Conservation (phyloP, 2,113 vertebrate genomes). For the Machaerirhynchus nigripectus region DNA sequence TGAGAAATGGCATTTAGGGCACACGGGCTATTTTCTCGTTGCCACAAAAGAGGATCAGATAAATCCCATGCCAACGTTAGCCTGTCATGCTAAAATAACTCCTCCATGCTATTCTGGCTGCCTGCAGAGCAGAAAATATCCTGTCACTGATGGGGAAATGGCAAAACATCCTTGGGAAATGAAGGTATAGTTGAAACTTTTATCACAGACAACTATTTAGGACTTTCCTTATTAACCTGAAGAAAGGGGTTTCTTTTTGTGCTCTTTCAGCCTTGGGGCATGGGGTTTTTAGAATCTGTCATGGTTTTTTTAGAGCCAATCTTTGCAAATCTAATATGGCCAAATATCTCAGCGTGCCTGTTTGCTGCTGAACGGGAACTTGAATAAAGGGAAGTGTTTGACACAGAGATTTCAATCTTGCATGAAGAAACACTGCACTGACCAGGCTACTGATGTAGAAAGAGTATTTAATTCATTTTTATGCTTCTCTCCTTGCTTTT, state of each 20-base stretch:
- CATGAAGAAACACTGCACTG: neutral
- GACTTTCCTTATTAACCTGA: neutral
- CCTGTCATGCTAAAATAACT: neutral
- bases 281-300: neutral
- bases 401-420: neutral
- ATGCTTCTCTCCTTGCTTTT: neutral
- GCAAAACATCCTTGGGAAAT: neutral
- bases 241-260: neutral
- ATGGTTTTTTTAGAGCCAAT: neutral
- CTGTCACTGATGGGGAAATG: neutral
- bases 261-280: neutral
- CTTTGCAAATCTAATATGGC: neutral
- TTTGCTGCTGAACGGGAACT: neutral
- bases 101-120: neutral
- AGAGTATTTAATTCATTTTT: neutral
- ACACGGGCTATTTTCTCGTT: neutral
- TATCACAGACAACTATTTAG: neutral
- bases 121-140: neutral
- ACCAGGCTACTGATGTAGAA: neutral
- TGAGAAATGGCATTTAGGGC: constrained; percentile 4
- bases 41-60: constrained; percentile 34
- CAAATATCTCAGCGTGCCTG: neutral
- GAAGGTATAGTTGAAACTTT: neutral
- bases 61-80: neutral
- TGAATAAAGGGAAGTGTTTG: neutral